phyloP scores from a whole-genome alignment of 2,888 invertebrate genomes.

The Dorcus parallelipipedus region DNA sequence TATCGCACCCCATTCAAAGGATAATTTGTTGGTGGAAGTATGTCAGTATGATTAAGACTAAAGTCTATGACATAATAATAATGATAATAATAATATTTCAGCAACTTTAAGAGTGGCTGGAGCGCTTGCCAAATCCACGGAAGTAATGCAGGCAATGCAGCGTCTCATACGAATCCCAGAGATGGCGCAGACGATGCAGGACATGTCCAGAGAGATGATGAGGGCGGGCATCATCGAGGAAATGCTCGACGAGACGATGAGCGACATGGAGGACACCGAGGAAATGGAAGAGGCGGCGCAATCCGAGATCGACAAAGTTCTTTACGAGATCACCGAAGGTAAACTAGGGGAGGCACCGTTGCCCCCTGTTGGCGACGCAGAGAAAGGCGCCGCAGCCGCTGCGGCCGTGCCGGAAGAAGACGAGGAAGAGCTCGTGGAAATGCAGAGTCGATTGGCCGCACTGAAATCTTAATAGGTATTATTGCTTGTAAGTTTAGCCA shows the following conservation, averaged over 20 bases:
- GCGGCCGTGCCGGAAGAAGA: constrained; percentile 60
- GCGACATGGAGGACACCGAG: constrained; percentile 86
- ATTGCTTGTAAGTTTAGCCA: not conserved
- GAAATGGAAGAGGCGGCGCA: constrained; percentile 96
- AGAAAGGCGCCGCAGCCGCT: constrained; percentile 51
- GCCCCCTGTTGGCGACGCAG: constrained; percentile 64
- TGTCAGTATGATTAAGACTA: too few species aligned
- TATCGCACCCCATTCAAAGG: too few species aligned
- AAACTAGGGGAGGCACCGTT: constrained; percentile 88
- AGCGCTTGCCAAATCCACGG: constrained; percentile 89
- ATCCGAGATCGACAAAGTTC: constrained; percentile 63
- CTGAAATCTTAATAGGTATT: constrained; percentile 68
- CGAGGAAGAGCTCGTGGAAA: constrained; percentile 82
- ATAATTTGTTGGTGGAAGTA: too few species aligned
- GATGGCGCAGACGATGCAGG: constrained; percentile 93
- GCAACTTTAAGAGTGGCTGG: constrained; percentile 94
- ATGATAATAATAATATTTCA: constrained; percentile 40
- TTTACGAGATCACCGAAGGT: constrained; percentile 89
- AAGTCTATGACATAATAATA: too few species aligned
- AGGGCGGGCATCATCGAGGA: constrained; percentile 98
- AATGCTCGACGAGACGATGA: constrained; percentile 98
- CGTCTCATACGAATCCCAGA: constrained; percentile 86
- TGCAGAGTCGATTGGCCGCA: constrained; percentile 86
- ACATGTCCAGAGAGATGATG: constrained; percentile 99
- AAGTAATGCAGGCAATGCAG: constrained; percentile 99